Evolutionary conservation across 2,888 invertebrate species (phyloP).

Genomic region (Stratiomys singularior): DNA sequence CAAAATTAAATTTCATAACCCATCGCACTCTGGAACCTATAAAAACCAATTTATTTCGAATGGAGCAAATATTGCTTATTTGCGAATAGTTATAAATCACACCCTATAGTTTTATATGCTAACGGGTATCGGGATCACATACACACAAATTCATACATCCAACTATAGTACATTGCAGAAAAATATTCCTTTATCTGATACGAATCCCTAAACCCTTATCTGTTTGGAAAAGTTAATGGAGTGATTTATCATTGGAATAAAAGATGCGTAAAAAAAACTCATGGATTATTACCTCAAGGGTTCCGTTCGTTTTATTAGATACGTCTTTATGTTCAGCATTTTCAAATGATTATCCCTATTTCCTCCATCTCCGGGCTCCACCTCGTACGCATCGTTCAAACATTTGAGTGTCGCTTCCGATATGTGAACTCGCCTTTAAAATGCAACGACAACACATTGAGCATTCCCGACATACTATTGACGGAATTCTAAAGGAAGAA

Average conservation of each 20-base stretch:
- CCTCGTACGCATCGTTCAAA: constrained; percentile 88
- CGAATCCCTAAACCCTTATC: too few species aligned
- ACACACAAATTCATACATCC: too few species aligned
- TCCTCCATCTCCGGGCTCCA: constrained; percentile 91
- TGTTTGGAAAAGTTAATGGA: too few species aligned
- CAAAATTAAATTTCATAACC: too few species aligned
- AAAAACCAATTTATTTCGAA: too few species aligned
- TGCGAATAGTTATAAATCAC: too few species aligned
- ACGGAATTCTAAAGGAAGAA: neutral
- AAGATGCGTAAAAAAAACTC: neutral
- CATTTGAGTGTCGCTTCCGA: constrained; percentile 89
- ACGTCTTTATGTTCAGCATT: constrained; percentile 88
- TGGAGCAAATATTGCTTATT: too few species aligned
- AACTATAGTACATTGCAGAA: too few species aligned
- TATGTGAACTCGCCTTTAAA: constrained; percentile 83
- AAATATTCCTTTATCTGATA: too few species aligned
- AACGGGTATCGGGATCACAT: too few species aligned
- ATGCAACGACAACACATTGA: neutral
- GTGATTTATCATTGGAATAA: neutral
- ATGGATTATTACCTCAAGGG: constrained; percentile 69
- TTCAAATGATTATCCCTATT: constrained; percentile 85
- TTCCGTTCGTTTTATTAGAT: constrained; percentile 84
- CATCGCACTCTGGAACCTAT: too few species aligned
- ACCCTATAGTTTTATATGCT: too few species aligned
- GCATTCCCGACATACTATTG: neutral